Conservation (phyloP, 2,888 invertebrate species). For the Lithophane leautieri region DNA sequence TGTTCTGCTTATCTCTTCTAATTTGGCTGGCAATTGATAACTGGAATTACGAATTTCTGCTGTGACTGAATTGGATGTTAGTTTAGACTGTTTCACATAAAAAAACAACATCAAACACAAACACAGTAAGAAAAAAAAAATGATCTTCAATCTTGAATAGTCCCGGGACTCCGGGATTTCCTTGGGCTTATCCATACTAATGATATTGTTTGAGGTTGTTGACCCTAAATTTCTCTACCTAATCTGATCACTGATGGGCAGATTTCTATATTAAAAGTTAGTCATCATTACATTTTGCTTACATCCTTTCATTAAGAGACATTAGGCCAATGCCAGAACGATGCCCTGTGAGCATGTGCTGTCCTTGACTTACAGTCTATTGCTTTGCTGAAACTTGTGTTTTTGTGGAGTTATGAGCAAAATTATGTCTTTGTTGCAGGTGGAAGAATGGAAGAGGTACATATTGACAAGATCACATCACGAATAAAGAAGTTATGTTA, state of each 20-base stretch:
- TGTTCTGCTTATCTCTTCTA: neutral
- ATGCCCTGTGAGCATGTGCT: neutral
- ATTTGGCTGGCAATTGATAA: neutral
- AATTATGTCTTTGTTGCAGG: constrained; percentile 87
- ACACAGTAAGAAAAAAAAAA: too few relatives aligned
- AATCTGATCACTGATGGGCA: neutral
- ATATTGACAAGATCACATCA: constrained; percentile 99
- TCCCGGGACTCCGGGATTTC: neutral
- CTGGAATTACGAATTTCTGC: neutral
- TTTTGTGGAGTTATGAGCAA: neutral
- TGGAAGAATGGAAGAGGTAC: constrained; percentile 97
- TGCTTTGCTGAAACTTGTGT: neutral
- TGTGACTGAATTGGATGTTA: neutral
- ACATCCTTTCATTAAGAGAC: neutral
- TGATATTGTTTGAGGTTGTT: neutral
- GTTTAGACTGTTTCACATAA: neutral
- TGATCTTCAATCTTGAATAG: neutral
- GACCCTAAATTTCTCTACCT: neutral
- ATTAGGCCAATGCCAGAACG: neutral
- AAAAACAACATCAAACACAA: too few relatives aligned
- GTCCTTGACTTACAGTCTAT: neutral
- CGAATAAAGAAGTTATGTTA: constrained; percentile 98
- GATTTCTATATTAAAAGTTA: neutral
- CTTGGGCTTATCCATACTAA: neutral
- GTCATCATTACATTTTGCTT: neutral